Percentiles rank a stretch among this genome's conserved stretches.
Conservation (phyloP, 2,797 vertebrate species). For the Acrossocheilus fasciatus region DNA sequence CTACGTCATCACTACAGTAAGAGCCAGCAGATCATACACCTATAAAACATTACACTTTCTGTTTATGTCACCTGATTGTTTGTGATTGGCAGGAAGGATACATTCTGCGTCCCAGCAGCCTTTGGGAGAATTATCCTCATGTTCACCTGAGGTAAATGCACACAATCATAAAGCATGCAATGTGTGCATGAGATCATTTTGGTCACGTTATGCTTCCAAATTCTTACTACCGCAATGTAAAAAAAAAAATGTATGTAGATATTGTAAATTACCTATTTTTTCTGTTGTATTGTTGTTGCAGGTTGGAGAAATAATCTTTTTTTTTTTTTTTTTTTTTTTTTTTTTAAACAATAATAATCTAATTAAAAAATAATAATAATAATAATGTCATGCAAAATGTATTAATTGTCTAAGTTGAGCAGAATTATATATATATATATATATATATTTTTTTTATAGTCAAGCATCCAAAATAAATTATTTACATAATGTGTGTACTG, state of each 20-base stretch:
- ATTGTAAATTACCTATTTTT: neutral
- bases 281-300: neutral
- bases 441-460: too few relatives aligned
- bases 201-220: neutral
- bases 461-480: too few relatives aligned
- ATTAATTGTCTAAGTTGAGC: too few relatives aligned
- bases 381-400: neutral
- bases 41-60: neutral
- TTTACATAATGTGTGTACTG: too few relatives aligned
- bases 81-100: constrained; percentile 88
- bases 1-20: constrained; percentile 90
- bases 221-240: neutral
- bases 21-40: constrained; percentile 54
- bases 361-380: too few relatives aligned
- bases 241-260: neutral
- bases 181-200: neutral
- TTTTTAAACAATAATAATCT: neutral
- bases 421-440: too few relatives aligned
- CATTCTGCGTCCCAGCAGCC: constrained; percentile 89
- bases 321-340: too few relatives aligned
- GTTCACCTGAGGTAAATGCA: constrained; percentile 86
- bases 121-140: constrained; percentile 99
- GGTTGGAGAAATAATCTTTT: neutral
- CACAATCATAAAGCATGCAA: neutral
- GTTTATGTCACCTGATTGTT: neutral